Evolutionary conservation across 2,113 vertebrate genomes (phyloP), one percentile per base, ranked within the genome.

Genomic region (Embiotoca jacksoni): DNA sequence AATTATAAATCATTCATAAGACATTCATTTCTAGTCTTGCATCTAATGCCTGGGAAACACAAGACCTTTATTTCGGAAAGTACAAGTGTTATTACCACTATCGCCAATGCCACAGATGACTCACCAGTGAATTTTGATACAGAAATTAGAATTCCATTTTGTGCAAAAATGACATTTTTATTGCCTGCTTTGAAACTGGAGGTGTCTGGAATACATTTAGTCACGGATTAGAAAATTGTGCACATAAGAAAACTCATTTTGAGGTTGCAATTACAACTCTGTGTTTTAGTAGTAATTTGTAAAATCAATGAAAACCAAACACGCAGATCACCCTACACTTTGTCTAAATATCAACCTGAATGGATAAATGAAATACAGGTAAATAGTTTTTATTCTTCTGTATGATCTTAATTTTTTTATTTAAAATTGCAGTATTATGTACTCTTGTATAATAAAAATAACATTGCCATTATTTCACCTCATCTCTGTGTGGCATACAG

Each of bases 51-150:
- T 2, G 5, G 11, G 39, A 65, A 55, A 55, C 14, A 50, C 14
- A 50, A 57, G 23, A 46, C 3, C 14, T 72, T 37, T 23, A 60
- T 32, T 41, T 1, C 11, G 6, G 6, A 41, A 54, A 36, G 11
- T 57, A 46, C 30, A 73, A 32, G 4, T 2, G 0, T 49, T 54
- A 5, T 13, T 41, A 7, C 3, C 9, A n/a, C 49, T 11, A n/a
- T 2, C 32, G 7, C 14, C 31, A 54, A 37, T 66, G 53, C 44
- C 49, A 37, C 68, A 37, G 33, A 65, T 56, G 36, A 64, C 31
- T 64, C 31, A 47, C 44, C 30, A 64, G 6, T 33, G 14, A 64
- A 49, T 64, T 49, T 67, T 41, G 41, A 44, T 76, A 52, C 15
- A 35, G 44, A 11, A 15, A 67, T 10, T 33, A 41, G 0, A 7